Evolutionary conservation across 2,113 vertebrate species (phyloP), one percentile per base, ranked within the genome.

Genomic region (Myotis lucifugus): DNA sequence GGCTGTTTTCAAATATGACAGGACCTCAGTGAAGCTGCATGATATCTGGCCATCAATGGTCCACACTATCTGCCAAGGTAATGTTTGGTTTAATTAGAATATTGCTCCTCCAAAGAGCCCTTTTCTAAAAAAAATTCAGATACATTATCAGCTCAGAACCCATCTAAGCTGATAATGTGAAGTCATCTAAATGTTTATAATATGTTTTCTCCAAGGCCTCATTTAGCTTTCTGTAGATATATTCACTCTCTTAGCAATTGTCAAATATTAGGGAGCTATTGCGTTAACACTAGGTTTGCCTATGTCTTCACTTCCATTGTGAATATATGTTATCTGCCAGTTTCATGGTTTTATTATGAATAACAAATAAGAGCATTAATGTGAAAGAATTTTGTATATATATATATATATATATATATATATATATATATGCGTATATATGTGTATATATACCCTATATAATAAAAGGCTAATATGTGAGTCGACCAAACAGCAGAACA

Each of bases 341-440:
- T 59, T 85, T 95, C 66, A 83, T 13, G 85, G 29, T 61, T 90
- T 92, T 40, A 88, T 92, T 90, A 50, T 27, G 40, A 77, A 17
- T 5, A 42, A 56, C 37, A 79, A 87, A 59, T 42, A 46, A 76
- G 19, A 54, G 13, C 84, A 21, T 77, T 23, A 42, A 29, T 52
- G 32, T 76, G n/a, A 61, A 89, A 69, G 88, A 7, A 70, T 83
- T 94, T 83, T 95, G 10, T 74, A 69, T 11, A 46, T 46, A 46
- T 46, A 46, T 10, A 46, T 46, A 46, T 10, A 8, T 8, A 46
- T 46, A 9, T 1, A 8, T 46, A 46, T 46, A 46, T 11, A 46
- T 46, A 7, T 1, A 11, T 11, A 46, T 74, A 69, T 46, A 46
- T 10, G 37, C 37, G 11, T 46, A 46, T 46, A 46, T 10, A 46